Evolutionary conservation across 2,113 vertebrate species (phyloP).

Genomic region (Procavia capensis): DNA sequence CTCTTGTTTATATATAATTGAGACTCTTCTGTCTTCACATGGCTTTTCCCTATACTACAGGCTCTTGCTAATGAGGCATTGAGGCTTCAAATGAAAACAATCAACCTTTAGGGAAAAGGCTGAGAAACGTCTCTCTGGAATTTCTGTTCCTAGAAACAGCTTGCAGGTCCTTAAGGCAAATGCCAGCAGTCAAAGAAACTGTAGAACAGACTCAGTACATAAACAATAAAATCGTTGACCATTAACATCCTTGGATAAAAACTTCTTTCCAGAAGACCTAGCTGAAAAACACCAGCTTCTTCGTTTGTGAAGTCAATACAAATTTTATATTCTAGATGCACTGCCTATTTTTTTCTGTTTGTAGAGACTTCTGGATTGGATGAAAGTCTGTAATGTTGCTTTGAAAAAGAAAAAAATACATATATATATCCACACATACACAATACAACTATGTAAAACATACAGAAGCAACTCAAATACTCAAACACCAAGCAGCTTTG

Average conservation of each 20-base stretch:
- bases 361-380: constrained; percentile 47
- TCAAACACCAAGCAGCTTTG: not conserved
- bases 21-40: constrained; percentile 42
- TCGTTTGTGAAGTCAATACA: constrained; percentile 34
- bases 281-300: not conserved
- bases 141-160: constrained; percentile 62
- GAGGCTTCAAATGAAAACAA: constrained; percentile 64
- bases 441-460: not conserved
- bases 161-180: constrained; percentile 70
- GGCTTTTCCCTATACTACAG: not conserved
- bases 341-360: not conserved
- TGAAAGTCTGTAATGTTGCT: constrained; percentile 40
- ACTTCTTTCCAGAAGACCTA: not conserved
- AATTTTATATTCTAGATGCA: constrained; percentile 15
- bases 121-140: constrained; percentile 50
- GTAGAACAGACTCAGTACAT: constrained; percentile 46
- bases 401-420: not conserved
- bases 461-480: constrained; percentile 10
- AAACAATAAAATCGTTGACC: constrained; percentile 57
- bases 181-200: constrained; percentile 66
- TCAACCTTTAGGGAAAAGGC: constrained; percentile 66
- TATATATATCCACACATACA: too few species aligned
- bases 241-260: constrained; percentile 10
- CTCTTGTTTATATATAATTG: constrained; percentile 10
- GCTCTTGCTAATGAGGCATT: constrained; percentile 67